phyloP scores from a whole-genome alignment of 2,888 invertebrate species.

The Polydrusus cervinus region DNA sequence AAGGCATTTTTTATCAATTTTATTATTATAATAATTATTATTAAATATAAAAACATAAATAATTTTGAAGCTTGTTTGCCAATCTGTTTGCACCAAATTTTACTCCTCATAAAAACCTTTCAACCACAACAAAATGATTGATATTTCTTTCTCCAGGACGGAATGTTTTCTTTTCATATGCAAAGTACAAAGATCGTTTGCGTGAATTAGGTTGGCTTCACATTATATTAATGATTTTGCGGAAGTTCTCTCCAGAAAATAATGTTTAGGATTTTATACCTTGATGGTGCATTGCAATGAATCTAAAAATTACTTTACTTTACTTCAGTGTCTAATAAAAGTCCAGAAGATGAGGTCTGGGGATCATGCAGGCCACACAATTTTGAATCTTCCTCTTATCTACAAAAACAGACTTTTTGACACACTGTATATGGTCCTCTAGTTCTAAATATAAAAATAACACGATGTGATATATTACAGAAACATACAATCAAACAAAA shows the following conservation, averaged over 20 bases:
- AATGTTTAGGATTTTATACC: conserved; percentile 22
- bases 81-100: not conserved
- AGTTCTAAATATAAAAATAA: too few species aligned
- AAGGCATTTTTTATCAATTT: too few species aligned
- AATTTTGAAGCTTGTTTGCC: too few species aligned
- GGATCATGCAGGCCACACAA: too few species aligned
- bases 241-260: not conserved
- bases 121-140: conserved; percentile 45
- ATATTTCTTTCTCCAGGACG: conserved; percentile 17
- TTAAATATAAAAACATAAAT: too few species aligned
- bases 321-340: too few species aligned
- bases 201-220: conserved; percentile 43
- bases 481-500: conserved; percentile 5
- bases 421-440: too few species aligned
- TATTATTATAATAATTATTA: too few species aligned
- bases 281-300: not conserved
- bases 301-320: too few species aligned
- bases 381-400: too few species aligned
- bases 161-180: conserved; percentile 43
- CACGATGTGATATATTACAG: not conserved
- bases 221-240: conserved; percentile 41
- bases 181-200: conserved; percentile 46
- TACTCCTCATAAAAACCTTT: conserved; percentile 24
- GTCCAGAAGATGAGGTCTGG: too few species aligned
- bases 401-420: too few species aligned